Percentiles rank a stretch among this genome's conserved stretches.
Evolutionary conservation across 2,888 invertebrate species (phyloP).

Genomic region (Hybos culiciformis): DNA sequence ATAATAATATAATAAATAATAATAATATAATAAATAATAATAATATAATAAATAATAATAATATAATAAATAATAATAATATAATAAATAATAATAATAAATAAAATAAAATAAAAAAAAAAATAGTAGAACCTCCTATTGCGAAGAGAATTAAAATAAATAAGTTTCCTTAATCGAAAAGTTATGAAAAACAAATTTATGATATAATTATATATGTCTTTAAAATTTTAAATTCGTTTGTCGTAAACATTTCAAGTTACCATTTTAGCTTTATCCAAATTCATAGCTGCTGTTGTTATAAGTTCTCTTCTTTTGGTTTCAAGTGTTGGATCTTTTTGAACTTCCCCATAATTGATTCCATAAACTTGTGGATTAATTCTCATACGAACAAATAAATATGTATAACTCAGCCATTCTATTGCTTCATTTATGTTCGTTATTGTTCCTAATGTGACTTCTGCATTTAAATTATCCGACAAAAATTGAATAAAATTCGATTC

Average conservation of each 20-base stretch:
- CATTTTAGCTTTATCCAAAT: constrained; percentile 87
- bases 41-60: too few relatives aligned
- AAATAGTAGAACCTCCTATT: too few relatives aligned
- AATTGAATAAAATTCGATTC: constrained; percentile 91
- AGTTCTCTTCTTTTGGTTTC: constrained; percentile 63
- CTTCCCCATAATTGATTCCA: constrained; percentile 46
- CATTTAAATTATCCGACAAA: constrained; percentile 92
- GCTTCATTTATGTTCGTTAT: constrained; percentile 92
- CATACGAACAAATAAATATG: constrained; percentile 91
- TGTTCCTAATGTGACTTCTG: constrained; percentile 93
- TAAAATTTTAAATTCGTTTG: not conserved
- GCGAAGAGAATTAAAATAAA: too few relatives aligned
- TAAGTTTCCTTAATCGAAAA: not conserved
- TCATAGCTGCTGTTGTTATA: constrained; percentile 65
- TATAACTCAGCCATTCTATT: constrained; percentile 94
- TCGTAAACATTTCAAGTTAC: too few relatives aligned
- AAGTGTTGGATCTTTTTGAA: constrained; percentile 65
- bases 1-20: too few relatives aligned
- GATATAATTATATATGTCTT: not conserved
- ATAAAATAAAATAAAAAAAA: too few relatives aligned
- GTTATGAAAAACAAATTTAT: not conserved
- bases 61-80: too few relatives aligned
- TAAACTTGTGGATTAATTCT: constrained; percentile 73
- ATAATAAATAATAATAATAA: too few relatives aligned
- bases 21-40: too few relatives aligned